Percentiles rank a stretch among this genome's conserved stretches.
These are phyloP conservation scores for Drosophila prosaltans DNA, from an alignment of 1,140 invertebrate species.

Conservation along the genomic window DNA sequence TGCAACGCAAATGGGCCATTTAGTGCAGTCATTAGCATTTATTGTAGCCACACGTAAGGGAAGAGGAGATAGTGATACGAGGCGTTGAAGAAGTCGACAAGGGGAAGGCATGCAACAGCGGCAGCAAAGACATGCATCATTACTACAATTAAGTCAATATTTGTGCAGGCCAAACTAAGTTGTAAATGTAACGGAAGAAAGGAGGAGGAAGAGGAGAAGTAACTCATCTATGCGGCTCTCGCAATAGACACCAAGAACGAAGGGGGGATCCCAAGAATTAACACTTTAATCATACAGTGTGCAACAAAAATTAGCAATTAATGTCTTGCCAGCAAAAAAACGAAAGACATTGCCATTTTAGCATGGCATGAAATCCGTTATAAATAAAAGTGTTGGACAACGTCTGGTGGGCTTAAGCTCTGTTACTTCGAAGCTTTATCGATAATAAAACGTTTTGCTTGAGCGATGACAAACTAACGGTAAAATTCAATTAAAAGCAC, in stretches of 20 bases:
- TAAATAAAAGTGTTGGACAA: too few species aligned
- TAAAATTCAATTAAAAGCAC: too few species aligned
- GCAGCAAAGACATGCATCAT: constrained; percentile 46
- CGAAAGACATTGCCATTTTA: too few species aligned
- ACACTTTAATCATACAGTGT: constrained; percentile 52
- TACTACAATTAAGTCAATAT: constrained; percentile 61
- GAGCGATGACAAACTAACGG: too few species aligned
- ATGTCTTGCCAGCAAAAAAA: neutral
- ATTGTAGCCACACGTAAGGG: constrained; percentile 56
- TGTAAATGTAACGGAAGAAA: constrained; percentile 30
- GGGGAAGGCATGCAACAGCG: constrained; percentile 7
- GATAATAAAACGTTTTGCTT: too few species aligned
- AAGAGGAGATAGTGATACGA: constrained; percentile 16
- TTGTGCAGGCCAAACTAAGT: constrained; percentile 48
- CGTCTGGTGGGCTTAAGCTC: too few species aligned
- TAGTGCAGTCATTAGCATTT: constrained; percentile 77
- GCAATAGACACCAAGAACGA: neutral
- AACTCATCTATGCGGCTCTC: neutral
- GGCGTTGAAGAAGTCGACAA: neutral
- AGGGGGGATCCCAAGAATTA: constrained; percentile 39
- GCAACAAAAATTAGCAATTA: constrained; percentile 11
- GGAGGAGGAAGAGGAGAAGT: neutral
- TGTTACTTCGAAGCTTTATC: too few species aligned
- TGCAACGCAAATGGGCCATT: constrained; percentile 62
- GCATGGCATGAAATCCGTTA: too few species aligned